Conservation (phyloP, 2,113 vertebrate genomes). For the Mastomys natalensis region DNA sequence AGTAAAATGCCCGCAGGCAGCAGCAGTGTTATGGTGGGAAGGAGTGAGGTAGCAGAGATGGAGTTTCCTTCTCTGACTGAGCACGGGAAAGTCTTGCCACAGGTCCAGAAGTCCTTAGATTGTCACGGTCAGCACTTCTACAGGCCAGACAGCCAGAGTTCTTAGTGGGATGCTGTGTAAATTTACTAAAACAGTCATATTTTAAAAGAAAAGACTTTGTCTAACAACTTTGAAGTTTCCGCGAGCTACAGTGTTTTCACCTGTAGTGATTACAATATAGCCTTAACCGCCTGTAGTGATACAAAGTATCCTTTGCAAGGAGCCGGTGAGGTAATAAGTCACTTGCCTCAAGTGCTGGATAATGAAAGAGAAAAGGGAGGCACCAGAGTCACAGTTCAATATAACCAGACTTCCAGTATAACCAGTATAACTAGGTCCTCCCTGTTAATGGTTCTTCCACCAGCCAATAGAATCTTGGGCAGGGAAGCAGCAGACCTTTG, state of each 20-base stretch:
- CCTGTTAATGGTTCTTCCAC: background rate
- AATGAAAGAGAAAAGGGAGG: background rate
- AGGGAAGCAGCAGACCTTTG: too few relatives aligned
- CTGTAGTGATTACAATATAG: too few relatives aligned
- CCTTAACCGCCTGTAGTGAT: too few relatives aligned
- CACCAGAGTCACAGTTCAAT: background rate
- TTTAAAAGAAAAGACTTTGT: background rate
- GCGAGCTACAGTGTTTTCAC: background rate
- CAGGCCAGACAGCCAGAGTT: background rate
- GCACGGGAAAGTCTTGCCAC: background rate
- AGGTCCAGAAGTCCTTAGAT: background rate
- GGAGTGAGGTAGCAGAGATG: background rate
- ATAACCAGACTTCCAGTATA: background rate
- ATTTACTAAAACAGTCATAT: background rate
- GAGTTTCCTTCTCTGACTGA: slow-evolving; percentile 30
- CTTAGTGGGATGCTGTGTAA: background rate
- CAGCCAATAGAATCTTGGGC: background rate
- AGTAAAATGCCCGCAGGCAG: background rate
- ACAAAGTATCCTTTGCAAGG: background rate
- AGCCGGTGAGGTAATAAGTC: background rate
- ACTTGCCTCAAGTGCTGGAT: background rate
- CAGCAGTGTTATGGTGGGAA: background rate
- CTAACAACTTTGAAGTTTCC: background rate
- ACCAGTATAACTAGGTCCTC: background rate
- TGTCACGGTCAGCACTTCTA: background rate